Conservation (phyloP, 2,113 vertebrate genomes). For the Poicephalus gulielmi region DNA sequence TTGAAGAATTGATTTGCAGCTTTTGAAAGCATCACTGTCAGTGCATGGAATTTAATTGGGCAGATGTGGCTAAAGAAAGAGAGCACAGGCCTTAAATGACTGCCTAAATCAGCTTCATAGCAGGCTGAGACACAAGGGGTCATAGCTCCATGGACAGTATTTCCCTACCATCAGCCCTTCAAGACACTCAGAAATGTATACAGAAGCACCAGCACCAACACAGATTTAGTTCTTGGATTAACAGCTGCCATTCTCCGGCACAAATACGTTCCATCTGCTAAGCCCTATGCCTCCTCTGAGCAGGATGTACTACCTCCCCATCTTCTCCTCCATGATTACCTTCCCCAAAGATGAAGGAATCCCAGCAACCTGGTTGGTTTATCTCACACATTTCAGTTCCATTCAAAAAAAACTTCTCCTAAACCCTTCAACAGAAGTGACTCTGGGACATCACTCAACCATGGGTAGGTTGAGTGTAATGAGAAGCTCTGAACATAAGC, state of each 20-base stretch:
- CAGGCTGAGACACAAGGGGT: neutral
- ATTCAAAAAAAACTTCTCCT: neutral
- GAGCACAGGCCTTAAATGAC: neutral
- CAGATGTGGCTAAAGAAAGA: constrained; percentile 58
- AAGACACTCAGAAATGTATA: neutral
- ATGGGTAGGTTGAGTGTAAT: rapidly evolving
- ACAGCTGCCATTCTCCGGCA: rapidly evolving
- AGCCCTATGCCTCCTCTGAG: neutral
- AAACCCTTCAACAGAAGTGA: neutral
- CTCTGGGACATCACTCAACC: neutral
- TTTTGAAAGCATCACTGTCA: constrained; percentile 62
- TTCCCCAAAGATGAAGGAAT: neutral
- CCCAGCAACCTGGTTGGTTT: neutral
- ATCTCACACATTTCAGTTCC: neutral
- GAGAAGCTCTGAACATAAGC: neutral
- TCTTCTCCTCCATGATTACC: neutral
- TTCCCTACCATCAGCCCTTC: neutral
- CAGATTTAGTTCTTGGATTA: neutral
- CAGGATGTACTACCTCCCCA: neutral
- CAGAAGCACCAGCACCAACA: neutral
- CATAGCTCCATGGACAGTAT: neutral
- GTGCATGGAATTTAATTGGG: constrained; percentile 67
- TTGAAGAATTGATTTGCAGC: constrained; percentile 76
- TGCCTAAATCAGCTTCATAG: constrained; percentile 12
- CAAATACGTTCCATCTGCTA: neutral